Conservation (phyloP, 2,888 invertebrate species). For the Piscicola geometra region DNA sequence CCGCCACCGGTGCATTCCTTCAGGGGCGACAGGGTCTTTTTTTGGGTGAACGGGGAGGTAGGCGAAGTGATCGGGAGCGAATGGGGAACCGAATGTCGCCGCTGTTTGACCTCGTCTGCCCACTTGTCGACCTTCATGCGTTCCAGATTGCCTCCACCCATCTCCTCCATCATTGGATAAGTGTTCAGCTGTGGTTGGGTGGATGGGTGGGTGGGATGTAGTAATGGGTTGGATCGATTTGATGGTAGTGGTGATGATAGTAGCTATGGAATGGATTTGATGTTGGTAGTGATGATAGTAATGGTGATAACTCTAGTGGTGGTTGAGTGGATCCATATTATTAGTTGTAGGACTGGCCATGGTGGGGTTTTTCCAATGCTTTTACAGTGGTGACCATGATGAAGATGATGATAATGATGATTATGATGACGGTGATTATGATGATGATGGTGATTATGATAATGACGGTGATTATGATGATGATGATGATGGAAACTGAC, state of each 20-base stretch:
- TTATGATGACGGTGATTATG: too few species aligned
- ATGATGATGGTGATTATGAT: too few species aligned
- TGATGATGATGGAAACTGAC: not conserved
- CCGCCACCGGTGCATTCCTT: not conserved
- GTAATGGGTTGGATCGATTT: not conserved
- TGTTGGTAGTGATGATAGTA: not conserved
- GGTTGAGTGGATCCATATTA: too few species aligned
- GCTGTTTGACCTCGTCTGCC: conserved; percentile 23
- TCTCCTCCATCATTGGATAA: conserved; percentile 22
- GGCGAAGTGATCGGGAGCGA: not conserved
- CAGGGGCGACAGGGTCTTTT: not conserved
- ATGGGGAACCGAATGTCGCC: conserved; percentile 35
- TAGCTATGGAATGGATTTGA: not conserved
- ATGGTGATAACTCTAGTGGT: not conserved
- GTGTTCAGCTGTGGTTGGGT: not conserved
- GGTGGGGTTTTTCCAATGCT: too few species aligned
- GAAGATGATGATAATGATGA: too few species aligned
- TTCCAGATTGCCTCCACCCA: conserved; percentile 11
- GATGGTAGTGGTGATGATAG: not conserved
- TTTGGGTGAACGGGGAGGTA: not conserved
- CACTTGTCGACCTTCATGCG: conserved; percentile 21
- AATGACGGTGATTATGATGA: not conserved
- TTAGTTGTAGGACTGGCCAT: too few species aligned
- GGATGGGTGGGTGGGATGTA: too few species aligned
- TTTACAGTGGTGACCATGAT: too few species aligned